Evolutionary conservation across 2,797 vertebrate genomes (phyloP), one percentile per base, ranked within the genome.

Genomic region (Phataginus tetradactyla): DNA sequence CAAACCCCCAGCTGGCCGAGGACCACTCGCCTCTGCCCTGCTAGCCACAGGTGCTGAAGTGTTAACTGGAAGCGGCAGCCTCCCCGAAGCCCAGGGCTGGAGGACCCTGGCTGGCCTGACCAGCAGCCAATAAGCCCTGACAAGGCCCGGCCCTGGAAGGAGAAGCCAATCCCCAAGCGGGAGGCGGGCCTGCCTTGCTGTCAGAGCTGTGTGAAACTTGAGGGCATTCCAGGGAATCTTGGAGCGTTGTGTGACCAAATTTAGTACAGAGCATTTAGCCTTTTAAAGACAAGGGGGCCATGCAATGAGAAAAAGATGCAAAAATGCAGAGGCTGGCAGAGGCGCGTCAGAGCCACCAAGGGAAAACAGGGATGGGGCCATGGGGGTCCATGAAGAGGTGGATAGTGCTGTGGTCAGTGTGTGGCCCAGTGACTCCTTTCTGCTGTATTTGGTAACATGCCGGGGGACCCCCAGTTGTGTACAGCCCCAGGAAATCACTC

Each of bases 151-250:
- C 89, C 42, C 93, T 9, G 71, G 34, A 32, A 80, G 78, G 96
- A 80, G 61, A 97, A 97, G 97, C 98, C 98, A 98, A 98, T 98
- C 97, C 93, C 95, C 81, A 29, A 69, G 97, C 89, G 95, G 98
- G 98, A 97, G 98, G 98, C 98, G 99, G 98, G 98, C 98, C 97
- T 79, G 95, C 86, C 96, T 98, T 66, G 90, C 98, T 98, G 98
- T 99, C 99, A 98, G 98, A 98, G 98, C 91, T 98, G 98, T 98
- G 98, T 99, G 99, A 98, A 99, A 99, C 99, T 98, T 99, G 99
- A 99, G 99, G 99, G 99, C 99, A 99, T 99, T 99, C 99, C 99
- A 99, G 96, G 98, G 99, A 99, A 99, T 99, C 99, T 99, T 99
- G 98, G 98, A 99, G 99, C 99, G 99, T 98, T 99, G 98, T 99